Evolutionary conservation across 2,113 vertebrate genomes (phyloP), one percentile per base, ranked within the genome.

Genomic region (Grallaria varia): DNA sequence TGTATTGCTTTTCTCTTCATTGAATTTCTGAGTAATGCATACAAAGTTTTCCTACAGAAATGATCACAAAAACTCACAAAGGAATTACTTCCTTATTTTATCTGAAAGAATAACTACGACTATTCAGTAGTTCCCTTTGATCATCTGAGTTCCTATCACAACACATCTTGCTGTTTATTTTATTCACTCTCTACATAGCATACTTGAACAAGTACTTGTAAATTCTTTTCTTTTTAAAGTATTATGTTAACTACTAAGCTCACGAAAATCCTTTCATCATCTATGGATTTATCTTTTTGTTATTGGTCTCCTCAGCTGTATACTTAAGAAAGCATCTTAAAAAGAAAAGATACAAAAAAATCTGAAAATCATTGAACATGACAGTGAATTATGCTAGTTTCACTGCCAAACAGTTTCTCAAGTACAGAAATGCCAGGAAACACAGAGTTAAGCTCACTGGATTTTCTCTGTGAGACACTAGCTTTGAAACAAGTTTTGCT

Each of bases 51-150:
- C 94, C 96, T 80, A 91, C 87, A 95, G 87, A 95, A 97, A 93
- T 86, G 96, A 97, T 95, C 92, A 97, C 89, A 97, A 97, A 97
- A 95, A 84, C 79, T 97, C 82, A 97, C 85, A 96, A 97, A 96
- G 79, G 91, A 97, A 98, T 97, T 93, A 96, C 81, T 97, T 95
- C 87, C 93, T 97, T 97, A 97, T 97, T 97, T 97, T 97, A 95
- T 97, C 94, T 96, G 93, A 97, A 97, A 97, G 86, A 97, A 97
- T 95, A 97, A 96, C 83, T 94, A 93, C 92, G 96, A 68, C 87
- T 94, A 96, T 96, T 97, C 96, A 97, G 89, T 93, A 93, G 91
- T 76, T 91, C 15, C 78, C 92, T 98, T 98, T 97, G 93, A 97
- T 97, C 96, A 97, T 97, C 89, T 94, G 82, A 91, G 93, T 97